A percentile compares a stretch with the other conserved stretches of the same genome.
These are phyloP conservation scores for Nineta flava DNA, from an alignment of 2,888 invertebrate genomes.

Conservation along the genomic window DNA sequence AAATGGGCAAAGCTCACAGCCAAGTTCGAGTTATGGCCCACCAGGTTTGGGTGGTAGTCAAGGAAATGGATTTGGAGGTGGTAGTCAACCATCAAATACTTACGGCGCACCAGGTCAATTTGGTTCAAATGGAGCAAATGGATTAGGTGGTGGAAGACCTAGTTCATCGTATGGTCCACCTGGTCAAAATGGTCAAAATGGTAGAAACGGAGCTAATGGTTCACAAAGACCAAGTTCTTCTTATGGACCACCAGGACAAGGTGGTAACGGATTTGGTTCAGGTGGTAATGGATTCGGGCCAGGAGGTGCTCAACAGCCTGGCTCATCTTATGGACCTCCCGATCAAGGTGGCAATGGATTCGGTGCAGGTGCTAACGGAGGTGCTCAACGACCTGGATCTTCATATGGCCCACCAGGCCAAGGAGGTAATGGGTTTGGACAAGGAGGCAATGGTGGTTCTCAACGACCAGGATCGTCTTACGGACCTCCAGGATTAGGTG, in stretches of 20 bases:
- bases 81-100: constrained; percentile 8
- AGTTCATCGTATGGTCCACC: constrained; percentile 23
- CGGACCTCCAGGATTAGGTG: constrained; percentile 12
- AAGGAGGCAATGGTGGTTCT: constrained; percentile 17
- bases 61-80: constrained; percentile 16
- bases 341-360: constrained; percentile 7
- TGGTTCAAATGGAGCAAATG: constrained; percentile 14
- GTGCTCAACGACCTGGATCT: constrained; percentile 20
- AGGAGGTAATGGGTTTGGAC: constrained; percentile 13
- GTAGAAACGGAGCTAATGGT: constrained; percentile 12
- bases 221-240: constrained; percentile 6
- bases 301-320: constrained; percentile 15
- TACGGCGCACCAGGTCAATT: constrained; percentile 12
- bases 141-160: constrained; percentile 17
- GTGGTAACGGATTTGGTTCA: constrained; percentile 1
- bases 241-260: constrained; percentile 12
- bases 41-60: constrained; percentile 15
- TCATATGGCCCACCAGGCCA: constrained; percentile 24
- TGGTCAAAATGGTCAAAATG: constrained; percentile 9
- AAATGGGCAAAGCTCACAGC: constrained; percentile 15
- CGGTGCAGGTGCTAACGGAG: constrained; percentile 12
- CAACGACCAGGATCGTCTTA: constrained; percentile 14
- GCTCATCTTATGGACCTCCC: constrained; percentile 18
- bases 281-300: constrained; percentile 14
- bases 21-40: constrained; percentile 13